phyloP scores from a whole-genome alignment of 2,113 vertebrate genomes.

The Lampris megalopsis region DNA sequence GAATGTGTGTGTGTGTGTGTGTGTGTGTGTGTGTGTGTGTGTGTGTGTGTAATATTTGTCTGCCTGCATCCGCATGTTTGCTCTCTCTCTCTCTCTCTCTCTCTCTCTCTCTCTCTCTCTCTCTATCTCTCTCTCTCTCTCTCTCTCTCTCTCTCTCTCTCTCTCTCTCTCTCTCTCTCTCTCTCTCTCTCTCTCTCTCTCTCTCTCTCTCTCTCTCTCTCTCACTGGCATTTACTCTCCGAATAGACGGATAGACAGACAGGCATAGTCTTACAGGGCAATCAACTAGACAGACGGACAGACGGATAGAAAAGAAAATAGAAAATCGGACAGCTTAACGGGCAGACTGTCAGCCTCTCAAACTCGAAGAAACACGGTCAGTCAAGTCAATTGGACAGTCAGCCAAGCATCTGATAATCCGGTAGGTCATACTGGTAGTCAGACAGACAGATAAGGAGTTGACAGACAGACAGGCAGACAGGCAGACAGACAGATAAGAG shows the following conservation, averaged over 20 bases:
- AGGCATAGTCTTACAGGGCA: conserved; percentile 9
- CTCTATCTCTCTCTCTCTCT: background rate
- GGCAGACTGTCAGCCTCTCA: background rate
- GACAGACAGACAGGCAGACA: background rate
- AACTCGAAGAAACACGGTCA: no score
- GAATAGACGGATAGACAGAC: conserved; percentile 57
- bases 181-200: conserved; percentile 15
- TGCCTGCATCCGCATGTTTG: conserved; percentile 62
- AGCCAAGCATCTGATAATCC: background rate
- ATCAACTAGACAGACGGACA: background rate
- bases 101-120: conserved; percentile 33
- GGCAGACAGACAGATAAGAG: background rate
- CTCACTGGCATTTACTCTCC: conserved; percentile 69
- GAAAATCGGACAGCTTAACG: conserved; percentile 26
- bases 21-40: conserved; percentile 38
- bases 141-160: conserved; percentile 7
- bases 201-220: conserved; percentile 41
- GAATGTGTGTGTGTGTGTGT: conserved; percentile 17
- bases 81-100: conserved; percentile 27
- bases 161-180: conserved; percentile 22
- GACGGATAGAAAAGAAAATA: conserved; percentile 38
- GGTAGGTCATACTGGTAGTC: background rate
- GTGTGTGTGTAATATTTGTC: conserved; percentile 34
- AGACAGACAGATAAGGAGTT: conserved; percentile 22
- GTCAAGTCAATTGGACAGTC: background rate